Percentiles rank a stretch among this genome's conserved stretches.
Evolutionary conservation across 2,797 vertebrate genomes (phyloP).

Genomic region (Mormyrus hasselquistii): DNA sequence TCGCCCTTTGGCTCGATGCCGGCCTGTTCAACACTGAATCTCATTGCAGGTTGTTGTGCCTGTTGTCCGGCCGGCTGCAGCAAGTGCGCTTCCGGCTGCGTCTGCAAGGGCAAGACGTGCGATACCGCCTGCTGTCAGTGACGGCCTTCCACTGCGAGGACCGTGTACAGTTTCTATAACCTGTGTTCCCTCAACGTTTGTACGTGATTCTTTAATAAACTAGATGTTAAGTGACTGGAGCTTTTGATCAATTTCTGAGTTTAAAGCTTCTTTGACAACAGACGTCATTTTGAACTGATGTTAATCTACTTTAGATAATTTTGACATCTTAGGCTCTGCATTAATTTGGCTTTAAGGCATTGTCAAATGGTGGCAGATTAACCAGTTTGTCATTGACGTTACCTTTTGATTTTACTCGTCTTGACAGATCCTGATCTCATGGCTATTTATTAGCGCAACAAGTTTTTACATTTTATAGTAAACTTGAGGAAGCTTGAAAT

Average conservation of each 20-base stretch:
- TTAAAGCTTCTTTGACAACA: background rate
- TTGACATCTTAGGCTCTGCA: background rate
- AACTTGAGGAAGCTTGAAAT: background rate
- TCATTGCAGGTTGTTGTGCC: constrained; percentile 62
- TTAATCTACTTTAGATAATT: background rate
- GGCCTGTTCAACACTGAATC: background rate
- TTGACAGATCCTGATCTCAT: background rate
- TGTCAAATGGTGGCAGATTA: background rate
- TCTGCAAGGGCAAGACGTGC: constrained; percentile 74
- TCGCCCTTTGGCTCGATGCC: background rate
- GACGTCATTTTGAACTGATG: background rate
- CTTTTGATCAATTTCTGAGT: background rate
- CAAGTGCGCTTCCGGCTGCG: constrained; percentile 84
- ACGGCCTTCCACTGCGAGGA: constrained; percentile 24
- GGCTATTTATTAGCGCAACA: background rate
- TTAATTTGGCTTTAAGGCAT: background rate
- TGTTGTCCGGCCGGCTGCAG: constrained; percentile 79
- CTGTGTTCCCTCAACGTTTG: background rate
- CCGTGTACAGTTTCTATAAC: background rate
- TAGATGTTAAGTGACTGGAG: background rate
- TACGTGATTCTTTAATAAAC: background rate
- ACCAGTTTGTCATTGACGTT: background rate
- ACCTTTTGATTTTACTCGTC: background rate
- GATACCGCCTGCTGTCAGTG: constrained; percentile 81
- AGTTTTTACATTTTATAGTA: background rate